Percentiles rank a stretch among this genome's conserved stretches.
These are phyloP conservation scores for Ascidia mentula DNA, from an alignment of 23 tunicate species.

Conservation along the genomic window DNA sequence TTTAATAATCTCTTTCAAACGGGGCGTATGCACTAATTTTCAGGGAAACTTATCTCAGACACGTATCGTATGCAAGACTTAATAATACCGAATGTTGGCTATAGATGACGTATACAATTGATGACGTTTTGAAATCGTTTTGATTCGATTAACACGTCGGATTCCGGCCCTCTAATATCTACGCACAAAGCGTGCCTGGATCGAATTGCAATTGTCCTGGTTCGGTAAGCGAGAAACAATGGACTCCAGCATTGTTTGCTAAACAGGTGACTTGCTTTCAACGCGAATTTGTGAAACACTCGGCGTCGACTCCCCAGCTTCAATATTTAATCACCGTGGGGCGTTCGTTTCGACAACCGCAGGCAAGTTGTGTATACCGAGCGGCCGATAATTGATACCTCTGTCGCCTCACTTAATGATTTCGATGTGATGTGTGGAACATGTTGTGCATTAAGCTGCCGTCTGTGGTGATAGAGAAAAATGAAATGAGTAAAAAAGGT, in stretches of 20 bases:
- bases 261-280: constrained; percentile 8
- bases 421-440: too few species aligned
- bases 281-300: constrained; percentile 8
- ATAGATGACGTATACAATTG: too few species aligned
- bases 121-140: background rate
- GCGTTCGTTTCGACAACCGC: background rate
- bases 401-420: too few species aligned
- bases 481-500: too few species aligned
- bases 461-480: too few species aligned
- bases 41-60: too few species aligned
- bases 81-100: too few species aligned
- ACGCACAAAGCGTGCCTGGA: background rate
- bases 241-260: background rate
- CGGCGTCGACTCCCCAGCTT: background rate
- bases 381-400: background rate
- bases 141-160: background rate
- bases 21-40: too few species aligned
- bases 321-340: background rate
- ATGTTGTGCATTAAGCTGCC: too few species aligned
- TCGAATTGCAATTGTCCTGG: background rate
- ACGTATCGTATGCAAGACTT: too few species aligned
- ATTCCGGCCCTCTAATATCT: background rate
- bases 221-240: background rate
- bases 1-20: too few species aligned
- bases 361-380: background rate